Conservation (phyloP, 2,113 vertebrate species). For the Rhineura floridana region DNA sequence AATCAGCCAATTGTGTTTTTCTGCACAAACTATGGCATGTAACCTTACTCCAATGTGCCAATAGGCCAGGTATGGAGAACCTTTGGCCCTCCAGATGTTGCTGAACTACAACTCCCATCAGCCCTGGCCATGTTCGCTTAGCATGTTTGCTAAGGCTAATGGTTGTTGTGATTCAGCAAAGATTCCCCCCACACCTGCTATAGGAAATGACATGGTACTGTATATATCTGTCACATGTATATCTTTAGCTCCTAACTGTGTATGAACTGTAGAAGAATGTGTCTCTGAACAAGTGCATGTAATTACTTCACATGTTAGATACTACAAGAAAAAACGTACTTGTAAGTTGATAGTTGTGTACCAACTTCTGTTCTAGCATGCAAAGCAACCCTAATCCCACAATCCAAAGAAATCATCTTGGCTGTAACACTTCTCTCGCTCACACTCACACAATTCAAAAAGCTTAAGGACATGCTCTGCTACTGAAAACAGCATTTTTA, state of each 20-base stretch:
- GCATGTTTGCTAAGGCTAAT: no score
- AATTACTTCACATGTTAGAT: not conserved
- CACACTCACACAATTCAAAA: not conserved
- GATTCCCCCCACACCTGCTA: no score
- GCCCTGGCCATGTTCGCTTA: no score
- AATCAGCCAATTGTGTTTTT: not conserved
- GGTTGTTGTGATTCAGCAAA: no score
- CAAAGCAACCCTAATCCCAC: not conserved
- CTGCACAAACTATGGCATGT: not conserved
- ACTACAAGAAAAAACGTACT: not conserved
- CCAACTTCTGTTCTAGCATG: not conserved
- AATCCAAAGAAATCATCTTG: not conserved
- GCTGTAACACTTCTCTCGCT: not conserved
- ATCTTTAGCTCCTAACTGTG: not conserved
- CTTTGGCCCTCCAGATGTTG: no score
- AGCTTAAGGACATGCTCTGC: not conserved
- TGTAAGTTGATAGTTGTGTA: not conserved
- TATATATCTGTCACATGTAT: no score
- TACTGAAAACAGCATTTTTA: conserved; percentile 3
- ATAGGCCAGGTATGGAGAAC: no score
- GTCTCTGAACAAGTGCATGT: not conserved
- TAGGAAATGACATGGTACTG: no score
- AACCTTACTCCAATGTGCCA: not conserved
- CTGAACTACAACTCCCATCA: no score
- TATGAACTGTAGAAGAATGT: not conserved